Evolutionary conservation across 2,888 invertebrate species (phyloP).

Genomic region (Coelopa pilipes): DNA sequence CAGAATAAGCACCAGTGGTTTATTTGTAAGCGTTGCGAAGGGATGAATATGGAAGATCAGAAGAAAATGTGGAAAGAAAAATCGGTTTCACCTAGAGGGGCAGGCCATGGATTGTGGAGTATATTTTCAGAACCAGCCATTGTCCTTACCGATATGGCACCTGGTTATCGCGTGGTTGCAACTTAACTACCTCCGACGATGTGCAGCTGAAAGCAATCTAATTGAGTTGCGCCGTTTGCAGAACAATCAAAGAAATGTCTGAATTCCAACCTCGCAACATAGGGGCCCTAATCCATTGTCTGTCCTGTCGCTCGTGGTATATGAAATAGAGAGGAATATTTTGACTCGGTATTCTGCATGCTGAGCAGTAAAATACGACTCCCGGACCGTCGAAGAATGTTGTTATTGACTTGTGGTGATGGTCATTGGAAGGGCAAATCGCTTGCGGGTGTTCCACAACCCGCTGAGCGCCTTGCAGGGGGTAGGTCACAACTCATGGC

Average conservation of each 20-base stretch:
- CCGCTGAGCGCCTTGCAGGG: not conserved
- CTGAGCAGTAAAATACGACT: not conserved
- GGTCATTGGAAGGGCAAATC: not conserved
- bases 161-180: not conserved
- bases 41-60: too few species aligned
- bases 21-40: too few species aligned
- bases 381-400: not conserved
- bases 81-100: too few species aligned
- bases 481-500: not conserved
- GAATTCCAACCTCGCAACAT: not conserved
- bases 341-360: not conserved
- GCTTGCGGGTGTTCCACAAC: not conserved
- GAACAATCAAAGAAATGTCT: not conserved
- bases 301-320: not conserved
- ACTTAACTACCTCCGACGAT: not conserved
- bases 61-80: too few species aligned
- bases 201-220: not conserved
- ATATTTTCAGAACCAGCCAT: too few species aligned
- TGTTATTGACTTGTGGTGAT: slow-evolving; percentile 13
- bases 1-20: too few species aligned
- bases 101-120: too few species aligned
- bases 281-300: not conserved
- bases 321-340: not conserved
- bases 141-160: not conserved
- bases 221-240: not conserved